Conservation (phyloP, 1,140 invertebrate species). For the Brachionus plicatilis region DNA sequence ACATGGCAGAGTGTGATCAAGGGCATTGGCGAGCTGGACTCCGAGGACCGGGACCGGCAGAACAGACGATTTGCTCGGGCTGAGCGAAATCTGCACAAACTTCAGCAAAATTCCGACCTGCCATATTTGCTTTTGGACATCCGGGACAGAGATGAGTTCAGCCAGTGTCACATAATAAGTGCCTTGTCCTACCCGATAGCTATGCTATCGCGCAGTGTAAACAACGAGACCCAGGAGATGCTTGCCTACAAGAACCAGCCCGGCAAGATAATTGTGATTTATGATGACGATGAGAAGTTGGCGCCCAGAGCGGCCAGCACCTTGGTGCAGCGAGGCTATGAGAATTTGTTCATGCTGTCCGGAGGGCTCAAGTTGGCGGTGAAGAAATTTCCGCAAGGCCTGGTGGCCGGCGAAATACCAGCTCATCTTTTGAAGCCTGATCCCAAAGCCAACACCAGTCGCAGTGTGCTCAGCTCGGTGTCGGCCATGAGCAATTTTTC, state of each 20-base stretch:
- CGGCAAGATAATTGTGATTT: slow-evolving; percentile 58
- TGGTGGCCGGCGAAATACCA: slow-evolving; percentile 48
- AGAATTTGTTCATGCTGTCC: slow-evolving; percentile 59
- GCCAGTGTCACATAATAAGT: slow-evolving; percentile 55
- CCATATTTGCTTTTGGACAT: slow-evolving; percentile 60
- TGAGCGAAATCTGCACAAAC: slow-evolving; percentile 37
- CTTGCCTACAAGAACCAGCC: slow-evolving; percentile 55
- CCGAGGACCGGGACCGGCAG: slow-evolving; percentile 42
- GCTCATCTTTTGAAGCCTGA: slow-evolving; percentile 42
- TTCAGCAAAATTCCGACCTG: slow-evolving; percentile 38
- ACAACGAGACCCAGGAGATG: slow-evolving; percentile 56
- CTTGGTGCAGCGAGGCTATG: slow-evolving; percentile 59
- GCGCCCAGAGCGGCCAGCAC: slow-evolving; percentile 54
- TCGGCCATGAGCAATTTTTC: not conserved
- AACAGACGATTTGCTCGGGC: slow-evolving; percentile 18
- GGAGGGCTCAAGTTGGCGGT: slow-evolving; percentile 56
- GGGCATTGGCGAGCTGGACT: slow-evolving; percentile 55
- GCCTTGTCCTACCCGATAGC: slow-evolving; percentile 55
- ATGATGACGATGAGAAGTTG: slow-evolving; percentile 58
- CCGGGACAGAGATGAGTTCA: slow-evolving; percentile 54
- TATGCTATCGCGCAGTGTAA: slow-evolving; percentile 54
- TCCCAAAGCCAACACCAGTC: slow-evolving; percentile 41
- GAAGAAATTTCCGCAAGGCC: slow-evolving; percentile 49
- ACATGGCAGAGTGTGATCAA: slow-evolving; percentile 49
- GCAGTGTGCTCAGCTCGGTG: slow-evolving; percentile 1